phyloP scores from a whole-genome alignment of 1,140 invertebrate genomes.

The Elysia chlorotica region DNA sequence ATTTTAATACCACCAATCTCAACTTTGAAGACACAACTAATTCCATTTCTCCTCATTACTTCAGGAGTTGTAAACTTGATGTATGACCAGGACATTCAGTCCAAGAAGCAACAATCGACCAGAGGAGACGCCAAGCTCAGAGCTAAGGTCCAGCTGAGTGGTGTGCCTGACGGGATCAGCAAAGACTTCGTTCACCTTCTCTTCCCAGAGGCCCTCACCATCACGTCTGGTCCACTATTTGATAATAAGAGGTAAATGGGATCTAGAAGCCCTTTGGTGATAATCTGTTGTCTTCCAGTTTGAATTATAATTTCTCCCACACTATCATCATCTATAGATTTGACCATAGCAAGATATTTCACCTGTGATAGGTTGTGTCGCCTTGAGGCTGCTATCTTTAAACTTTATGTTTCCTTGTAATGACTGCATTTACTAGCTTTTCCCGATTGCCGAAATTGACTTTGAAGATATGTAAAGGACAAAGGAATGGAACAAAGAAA shows the following conservation, averaged over 20 bases:
- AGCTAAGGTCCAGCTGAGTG: conserved; percentile 4
- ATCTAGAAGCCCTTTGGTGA: not conserved
- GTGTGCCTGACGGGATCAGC: conserved; percentile 9
- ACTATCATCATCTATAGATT: too few relatives aligned
- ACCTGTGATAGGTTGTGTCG: too few relatives aligned
- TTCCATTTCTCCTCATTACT: too few relatives aligned
- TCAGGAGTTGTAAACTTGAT: conserved; percentile 12
- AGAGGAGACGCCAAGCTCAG: conserved; percentile 14
- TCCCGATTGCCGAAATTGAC: too few relatives aligned
- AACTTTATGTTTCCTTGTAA: too few relatives aligned
- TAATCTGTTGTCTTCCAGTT: not conserved
- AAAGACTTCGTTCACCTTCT: conserved; percentile 20
- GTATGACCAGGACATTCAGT: conserved; percentile 16
- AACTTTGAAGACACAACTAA: too few relatives aligned
- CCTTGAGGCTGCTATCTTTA: too few relatives aligned
- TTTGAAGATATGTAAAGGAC: too few relatives aligned
- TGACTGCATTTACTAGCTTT: too few relatives aligned
- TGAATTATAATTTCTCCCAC: not conserved
- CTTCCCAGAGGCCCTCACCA: conserved; percentile 15
- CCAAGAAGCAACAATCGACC: not conserved
- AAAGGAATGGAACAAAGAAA: too few relatives aligned
- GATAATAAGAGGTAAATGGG: not conserved
- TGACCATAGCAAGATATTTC: too few relatives aligned
- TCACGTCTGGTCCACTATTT: not conserved
- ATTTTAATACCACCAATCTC: too few relatives aligned